Evolutionary conservation across 2,888 invertebrate genomes (phyloP).

Genomic region (Abrostola tripartita): DNA sequence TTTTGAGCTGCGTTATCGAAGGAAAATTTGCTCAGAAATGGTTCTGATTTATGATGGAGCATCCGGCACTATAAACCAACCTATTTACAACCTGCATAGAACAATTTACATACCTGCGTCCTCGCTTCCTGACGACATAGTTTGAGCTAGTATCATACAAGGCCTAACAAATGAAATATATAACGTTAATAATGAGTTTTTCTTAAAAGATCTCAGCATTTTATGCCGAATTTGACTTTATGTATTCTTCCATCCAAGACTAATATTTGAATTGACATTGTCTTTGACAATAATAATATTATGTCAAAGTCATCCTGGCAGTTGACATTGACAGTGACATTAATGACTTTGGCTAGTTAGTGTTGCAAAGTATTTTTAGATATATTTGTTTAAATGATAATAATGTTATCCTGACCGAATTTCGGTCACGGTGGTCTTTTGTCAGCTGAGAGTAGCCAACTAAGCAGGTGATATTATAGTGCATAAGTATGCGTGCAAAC

Average conservation of each 20-base stretch:
- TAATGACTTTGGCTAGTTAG: background rate
- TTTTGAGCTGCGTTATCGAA: background rate
- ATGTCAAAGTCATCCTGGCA: background rate
- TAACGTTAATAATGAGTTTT: constrained; percentile 66
- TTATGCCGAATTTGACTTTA: constrained; percentile 16
- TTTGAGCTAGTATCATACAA: constrained; percentile 67
- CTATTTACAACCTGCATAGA: too few relatives aligned
- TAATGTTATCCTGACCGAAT: too few relatives aligned
- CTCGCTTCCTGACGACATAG: constrained; percentile 73
- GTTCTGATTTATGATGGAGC: background rate
- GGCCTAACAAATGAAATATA: constrained; percentile 77
- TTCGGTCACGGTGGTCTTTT: too few relatives aligned
- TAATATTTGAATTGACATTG: background rate
- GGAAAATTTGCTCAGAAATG: background rate
- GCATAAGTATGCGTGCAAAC: too few relatives aligned
- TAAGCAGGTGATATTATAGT: too few relatives aligned
- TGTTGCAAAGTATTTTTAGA: background rate
- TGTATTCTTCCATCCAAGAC: background rate
- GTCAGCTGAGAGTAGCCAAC: too few relatives aligned
- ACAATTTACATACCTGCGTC: constrained; percentile 76
- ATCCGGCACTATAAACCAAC: background rate
- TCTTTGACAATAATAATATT: background rate
- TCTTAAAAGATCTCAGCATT: constrained; percentile 61
- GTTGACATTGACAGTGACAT: background rate
- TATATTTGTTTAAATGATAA: too few relatives aligned